These are phyloP conservation scores for Hylyphantes graminicola DNA, from an alignment of 1,140 invertebrate genomes.

Conservation along the genomic window DNA sequence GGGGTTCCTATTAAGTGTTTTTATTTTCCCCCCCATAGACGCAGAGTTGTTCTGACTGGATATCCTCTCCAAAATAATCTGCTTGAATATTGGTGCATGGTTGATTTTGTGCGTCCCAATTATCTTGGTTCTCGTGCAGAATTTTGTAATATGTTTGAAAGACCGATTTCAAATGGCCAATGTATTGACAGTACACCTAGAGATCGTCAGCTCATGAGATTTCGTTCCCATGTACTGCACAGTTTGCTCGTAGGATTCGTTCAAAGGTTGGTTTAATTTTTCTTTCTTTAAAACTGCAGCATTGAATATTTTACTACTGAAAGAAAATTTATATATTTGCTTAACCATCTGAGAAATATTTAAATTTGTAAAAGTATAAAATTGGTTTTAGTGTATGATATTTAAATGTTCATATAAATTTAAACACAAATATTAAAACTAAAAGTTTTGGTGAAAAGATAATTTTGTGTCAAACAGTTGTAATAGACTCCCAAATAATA, in stretches of 20 bases:
- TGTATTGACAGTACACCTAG: slow-evolving; percentile 92
- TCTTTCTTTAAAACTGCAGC: not conserved
- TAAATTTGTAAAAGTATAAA: no score
- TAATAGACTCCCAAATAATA: no score
- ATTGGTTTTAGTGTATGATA: no score
- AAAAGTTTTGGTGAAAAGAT: no score
- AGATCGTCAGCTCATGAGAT: slow-evolving; percentile 89
- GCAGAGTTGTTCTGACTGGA: slow-evolving; percentile 81
- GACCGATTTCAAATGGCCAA: slow-evolving; percentile 94
- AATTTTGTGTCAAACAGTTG: no score
- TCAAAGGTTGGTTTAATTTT: slow-evolving; percentile 73
- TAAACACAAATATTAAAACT: no score
- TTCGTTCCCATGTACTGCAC: slow-evolving; percentile 89
- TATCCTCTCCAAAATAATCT: slow-evolving; percentile 98
- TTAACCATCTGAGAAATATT: no score
- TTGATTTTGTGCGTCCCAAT: slow-evolving; percentile 94
- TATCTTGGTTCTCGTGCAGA: slow-evolving; percentile 89
- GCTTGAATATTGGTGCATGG: slow-evolving; percentile 96
- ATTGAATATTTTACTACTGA: no score
- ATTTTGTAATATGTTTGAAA: slow-evolving; percentile 95
- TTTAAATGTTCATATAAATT: no score
- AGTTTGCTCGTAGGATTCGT: slow-evolving; percentile 91
- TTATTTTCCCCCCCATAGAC: slow-evolving; percentile 4
- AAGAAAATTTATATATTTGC: no score
- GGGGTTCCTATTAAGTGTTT: no score